phyloP scores from a whole-genome alignment of 2,113 vertebrate species.

The Cololabis saira region DNA sequence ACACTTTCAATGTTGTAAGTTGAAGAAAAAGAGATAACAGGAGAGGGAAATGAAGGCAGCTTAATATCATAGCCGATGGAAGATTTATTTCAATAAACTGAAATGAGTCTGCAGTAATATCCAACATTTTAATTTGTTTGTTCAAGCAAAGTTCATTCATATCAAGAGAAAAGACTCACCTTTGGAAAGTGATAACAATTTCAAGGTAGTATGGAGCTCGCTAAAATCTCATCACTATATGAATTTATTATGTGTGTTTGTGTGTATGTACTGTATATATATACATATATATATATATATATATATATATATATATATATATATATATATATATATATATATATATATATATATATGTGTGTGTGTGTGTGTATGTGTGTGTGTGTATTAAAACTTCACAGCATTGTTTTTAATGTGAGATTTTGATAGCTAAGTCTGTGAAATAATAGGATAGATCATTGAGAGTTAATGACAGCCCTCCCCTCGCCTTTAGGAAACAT shows the following conservation, averaged over 20 bases:
- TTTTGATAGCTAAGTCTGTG: slow-evolving; percentile 1
- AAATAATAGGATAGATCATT: slow-evolving; percentile 37
- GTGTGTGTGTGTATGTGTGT: too few species aligned
- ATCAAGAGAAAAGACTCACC: slow-evolving; percentile 14
- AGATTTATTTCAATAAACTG: slow-evolving; percentile 16
- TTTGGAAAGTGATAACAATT: slow-evolving; percentile 34
- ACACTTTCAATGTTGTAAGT: slow-evolving; percentile 13
- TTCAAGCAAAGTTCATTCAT: slow-evolving; percentile 23
- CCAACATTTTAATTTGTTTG: slow-evolving; percentile 39
- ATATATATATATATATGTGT: too few species aligned
- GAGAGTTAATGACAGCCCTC: slow-evolving; percentile 26
- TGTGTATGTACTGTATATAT: too few species aligned
- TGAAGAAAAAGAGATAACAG: not conserved
- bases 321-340: too few species aligned
- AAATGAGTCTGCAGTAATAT: slow-evolving; percentile 31
- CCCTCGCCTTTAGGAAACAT: slow-evolving; percentile 18
- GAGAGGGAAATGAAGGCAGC: not conserved
- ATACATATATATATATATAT: too few species aligned
- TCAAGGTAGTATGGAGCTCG: slow-evolving; percentile 25
- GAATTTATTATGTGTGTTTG: too few species aligned
- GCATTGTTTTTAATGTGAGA: slow-evolving; percentile 24
- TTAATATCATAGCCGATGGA: slow-evolving; percentile 6
- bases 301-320: too few species aligned
- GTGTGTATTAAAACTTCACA: slow-evolving; percentile 33
- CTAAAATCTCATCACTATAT: too few species aligned